These are phyloP conservation scores for Pelvicachromis taeniatus DNA, from an alignment of 2,113 vertebrate species.

Conservation along the genomic window DNA sequence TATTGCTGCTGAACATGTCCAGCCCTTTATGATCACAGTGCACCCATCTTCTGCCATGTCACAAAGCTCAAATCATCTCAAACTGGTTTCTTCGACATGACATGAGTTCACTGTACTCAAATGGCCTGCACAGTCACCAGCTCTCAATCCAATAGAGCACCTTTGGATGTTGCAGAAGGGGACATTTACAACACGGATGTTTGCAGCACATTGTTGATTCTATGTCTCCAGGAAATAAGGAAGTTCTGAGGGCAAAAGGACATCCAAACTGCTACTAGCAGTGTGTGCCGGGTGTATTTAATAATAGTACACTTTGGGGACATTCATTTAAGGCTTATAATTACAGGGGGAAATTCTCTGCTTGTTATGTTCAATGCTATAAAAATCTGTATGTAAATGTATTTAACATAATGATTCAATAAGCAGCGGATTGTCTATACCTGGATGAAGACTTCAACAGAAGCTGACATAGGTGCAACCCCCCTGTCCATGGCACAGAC, in stretches of 20 bases:
- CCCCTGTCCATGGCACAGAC: constrained; percentile 88
- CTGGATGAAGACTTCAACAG: constrained; percentile 91
- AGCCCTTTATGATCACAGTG: not conserved
- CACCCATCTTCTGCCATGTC: not conserved
- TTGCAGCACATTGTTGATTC: not conserved
- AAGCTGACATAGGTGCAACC: constrained; percentile 82
- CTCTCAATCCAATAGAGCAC: not conserved
- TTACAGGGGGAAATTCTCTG: not conserved
- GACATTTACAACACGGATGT: too few relatives aligned
- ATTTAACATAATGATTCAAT: not conserved
- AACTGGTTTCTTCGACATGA: not conserved
- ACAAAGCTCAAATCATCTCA: not conserved
- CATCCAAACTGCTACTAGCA: not conserved
- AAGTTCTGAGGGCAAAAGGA: accelerated
- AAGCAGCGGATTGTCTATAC: constrained; percentile 11
- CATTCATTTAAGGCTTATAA: not conserved
- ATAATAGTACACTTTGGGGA: not conserved
- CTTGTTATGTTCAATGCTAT: not conserved
- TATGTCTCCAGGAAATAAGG: not conserved
- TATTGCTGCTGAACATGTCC: not conserved
- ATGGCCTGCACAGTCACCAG: not conserved
- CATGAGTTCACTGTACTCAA: not conserved
- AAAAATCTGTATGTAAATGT: not conserved
- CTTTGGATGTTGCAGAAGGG: too few relatives aligned
- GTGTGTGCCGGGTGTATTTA: not conserved